Conservation (phyloP, 2,888 invertebrate genomes). For the Diploptera punctata region DNA sequence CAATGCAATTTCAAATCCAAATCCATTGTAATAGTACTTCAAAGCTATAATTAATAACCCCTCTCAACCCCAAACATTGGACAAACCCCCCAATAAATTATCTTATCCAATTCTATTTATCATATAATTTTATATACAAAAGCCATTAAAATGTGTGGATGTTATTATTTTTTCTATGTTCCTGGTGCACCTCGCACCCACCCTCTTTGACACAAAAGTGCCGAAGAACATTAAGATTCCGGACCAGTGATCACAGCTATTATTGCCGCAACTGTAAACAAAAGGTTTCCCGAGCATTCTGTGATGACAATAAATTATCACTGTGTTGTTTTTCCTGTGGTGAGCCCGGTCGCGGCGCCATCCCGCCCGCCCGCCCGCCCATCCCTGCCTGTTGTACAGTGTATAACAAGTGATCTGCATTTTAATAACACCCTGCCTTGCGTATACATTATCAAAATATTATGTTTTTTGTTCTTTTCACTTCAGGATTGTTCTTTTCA, state of each 20-base stretch:
- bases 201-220: not conserved
- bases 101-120: not conserved
- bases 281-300: not conserved
- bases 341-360: too few species aligned
- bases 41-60: not conserved
- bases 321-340: not conserved
- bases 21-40: too few species aligned
- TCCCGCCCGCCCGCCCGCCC: too few species aligned
- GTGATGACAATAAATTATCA: not conserved
- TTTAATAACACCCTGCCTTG: too few species aligned
- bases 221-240: not conserved
- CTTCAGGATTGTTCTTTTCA: too few species aligned
- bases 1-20: not conserved
- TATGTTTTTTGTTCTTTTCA: too few species aligned
- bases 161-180: not conserved
- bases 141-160: not conserved
- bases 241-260: not conserved
- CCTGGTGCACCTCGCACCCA: too few species aligned
- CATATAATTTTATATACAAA: not conserved
- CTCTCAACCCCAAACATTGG: not conserved
- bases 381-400: too few species aligned
- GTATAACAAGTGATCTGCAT: too few species aligned
- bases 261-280: not conserved
- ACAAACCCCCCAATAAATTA: not conserved
- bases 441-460: too few species aligned